These are phyloP conservation scores for Lithosia quadra DNA, from an alignment of 2,888 invertebrate species.

Conservation along the genomic window DNA sequence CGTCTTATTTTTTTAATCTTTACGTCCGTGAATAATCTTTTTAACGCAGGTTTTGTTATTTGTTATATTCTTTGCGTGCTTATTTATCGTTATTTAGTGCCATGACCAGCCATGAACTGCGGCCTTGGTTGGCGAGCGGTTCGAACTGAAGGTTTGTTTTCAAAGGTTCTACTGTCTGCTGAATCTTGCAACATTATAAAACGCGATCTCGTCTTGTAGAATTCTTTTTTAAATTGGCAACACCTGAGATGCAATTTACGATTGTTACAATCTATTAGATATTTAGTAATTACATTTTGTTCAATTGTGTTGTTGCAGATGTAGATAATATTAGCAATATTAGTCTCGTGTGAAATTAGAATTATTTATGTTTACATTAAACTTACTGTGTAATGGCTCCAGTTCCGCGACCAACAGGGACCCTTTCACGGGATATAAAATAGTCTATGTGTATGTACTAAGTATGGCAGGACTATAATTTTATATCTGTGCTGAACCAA, in stretches of 20 bases:
- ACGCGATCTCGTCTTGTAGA: conserved; percentile 52
- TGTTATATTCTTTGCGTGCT: conserved; percentile 45
- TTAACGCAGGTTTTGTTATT: conserved; percentile 27
- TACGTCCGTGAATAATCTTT: conserved; percentile 22
- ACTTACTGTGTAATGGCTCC: not conserved
- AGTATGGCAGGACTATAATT: not conserved
- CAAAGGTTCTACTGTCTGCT: conserved; percentile 66
- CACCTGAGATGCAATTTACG: conserved; percentile 20
- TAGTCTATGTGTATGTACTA: not conserved
- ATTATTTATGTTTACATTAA: not conserved
- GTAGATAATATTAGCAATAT: too few relatives aligned
- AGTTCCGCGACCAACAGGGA: not conserved
- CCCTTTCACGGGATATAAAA: not conserved
- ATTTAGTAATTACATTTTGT: conserved; percentile 14
- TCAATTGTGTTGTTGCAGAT: not conserved
- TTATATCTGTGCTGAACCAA: not conserved
- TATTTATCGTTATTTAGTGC: conserved; percentile 65
- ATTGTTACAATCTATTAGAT: conserved; percentile 16
- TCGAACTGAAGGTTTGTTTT: conserved; percentile 66
- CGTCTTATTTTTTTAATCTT: conserved; percentile 23
- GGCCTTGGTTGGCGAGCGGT: conserved; percentile 81
- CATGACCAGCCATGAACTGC: conserved; percentile 80
- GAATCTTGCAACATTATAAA: conserved; percentile 68
- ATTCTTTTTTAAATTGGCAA: conserved; percentile 28
- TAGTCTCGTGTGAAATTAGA: not conserved